Evolutionary conservation across 2,888 invertebrate species (phyloP).

Genomic region (Tetrapedia diversipes): DNA sequence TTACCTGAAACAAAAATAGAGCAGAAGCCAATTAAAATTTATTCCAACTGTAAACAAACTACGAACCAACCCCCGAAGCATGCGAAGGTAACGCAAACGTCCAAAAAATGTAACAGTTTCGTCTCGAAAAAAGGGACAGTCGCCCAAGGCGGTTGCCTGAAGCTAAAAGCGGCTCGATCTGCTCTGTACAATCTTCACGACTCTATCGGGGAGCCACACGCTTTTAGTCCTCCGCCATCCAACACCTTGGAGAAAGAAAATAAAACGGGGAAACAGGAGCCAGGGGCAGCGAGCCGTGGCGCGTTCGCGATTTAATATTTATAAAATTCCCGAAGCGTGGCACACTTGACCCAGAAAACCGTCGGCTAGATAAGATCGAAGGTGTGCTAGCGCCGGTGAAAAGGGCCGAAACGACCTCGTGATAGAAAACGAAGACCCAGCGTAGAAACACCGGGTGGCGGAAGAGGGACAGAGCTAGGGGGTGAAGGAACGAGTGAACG

Average conservation of each 20-base stretch:
- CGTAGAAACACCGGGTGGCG: no score
- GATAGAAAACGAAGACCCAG: no score
- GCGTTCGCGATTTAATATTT: slow-evolving; percentile 32
- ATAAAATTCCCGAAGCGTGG: slow-evolving; percentile 32
- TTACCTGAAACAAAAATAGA: slow-evolving; percentile 15
- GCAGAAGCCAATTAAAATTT: neutral
- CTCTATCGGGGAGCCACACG: neutral
- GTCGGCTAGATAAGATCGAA: slow-evolving; percentile 57
- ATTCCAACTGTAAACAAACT: no score
- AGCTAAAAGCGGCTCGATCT: neutral
- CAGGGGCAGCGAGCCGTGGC: neutral
- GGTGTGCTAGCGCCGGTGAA: slow-evolving; percentile 21
- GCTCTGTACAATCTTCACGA: neutral
- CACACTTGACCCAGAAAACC: slow-evolving; percentile 69
- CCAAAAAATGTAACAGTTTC: no score
- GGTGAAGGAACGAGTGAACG: neutral
- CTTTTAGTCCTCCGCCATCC: neutral
- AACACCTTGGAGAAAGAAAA: neutral
- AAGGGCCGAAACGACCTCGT: neutral
- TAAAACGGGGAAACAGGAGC: neutral
- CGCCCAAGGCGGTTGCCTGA: no score
- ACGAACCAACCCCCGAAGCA: no score
- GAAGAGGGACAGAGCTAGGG: neutral
- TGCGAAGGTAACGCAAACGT: no score
- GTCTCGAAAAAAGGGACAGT: no score